phyloP scores from a whole-genome alignment of 2,797 vertebrate genomes.

The Tauraco hartlaubi region DNA sequence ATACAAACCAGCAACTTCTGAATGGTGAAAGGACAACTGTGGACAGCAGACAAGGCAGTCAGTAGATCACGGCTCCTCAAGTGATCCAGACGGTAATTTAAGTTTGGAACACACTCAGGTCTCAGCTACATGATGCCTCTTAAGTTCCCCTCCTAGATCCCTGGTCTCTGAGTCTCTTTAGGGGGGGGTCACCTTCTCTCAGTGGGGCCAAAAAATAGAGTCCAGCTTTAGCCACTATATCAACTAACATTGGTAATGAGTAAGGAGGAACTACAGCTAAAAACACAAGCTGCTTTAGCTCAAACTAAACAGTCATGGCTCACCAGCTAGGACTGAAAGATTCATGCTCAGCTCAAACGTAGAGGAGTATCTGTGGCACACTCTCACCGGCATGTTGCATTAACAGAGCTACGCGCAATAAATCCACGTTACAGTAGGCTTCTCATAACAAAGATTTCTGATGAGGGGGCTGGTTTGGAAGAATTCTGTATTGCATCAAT shows the following conservation, averaged over 20 bases:
- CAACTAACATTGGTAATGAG: conserved; percentile 35
- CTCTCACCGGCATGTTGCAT: background rate
- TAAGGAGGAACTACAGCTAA: conserved; percentile 27
- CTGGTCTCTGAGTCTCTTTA: rapidly evolving
- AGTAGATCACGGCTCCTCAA: background rate
- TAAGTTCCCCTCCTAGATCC: background rate
- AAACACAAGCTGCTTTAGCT: conserved; percentile 52
- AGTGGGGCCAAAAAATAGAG: background rate
- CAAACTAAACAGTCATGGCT: conserved; percentile 24
- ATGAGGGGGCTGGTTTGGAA: conserved; percentile 58
- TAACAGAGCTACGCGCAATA: background rate
- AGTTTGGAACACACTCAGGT: background rate
- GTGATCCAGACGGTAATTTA: background rate
- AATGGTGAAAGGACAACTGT: background rate
- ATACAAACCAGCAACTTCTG: background rate
- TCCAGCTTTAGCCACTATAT: conserved; percentile 10
- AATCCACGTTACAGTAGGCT: conserved; percentile 24
- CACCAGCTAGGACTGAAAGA: conserved; percentile 20
- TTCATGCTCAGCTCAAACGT: background rate
- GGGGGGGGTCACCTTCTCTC: background rate
- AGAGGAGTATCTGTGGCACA: conserved; percentile 55
- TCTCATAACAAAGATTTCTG: conserved; percentile 33
- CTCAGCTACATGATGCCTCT: background rate
- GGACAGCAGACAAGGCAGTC: background rate
- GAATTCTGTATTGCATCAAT: conserved; percentile 26